These are phyloP conservation scores for Epinotia ramella DNA, from an alignment of 2,888 invertebrate genomes.

Conservation along the genomic window DNA sequence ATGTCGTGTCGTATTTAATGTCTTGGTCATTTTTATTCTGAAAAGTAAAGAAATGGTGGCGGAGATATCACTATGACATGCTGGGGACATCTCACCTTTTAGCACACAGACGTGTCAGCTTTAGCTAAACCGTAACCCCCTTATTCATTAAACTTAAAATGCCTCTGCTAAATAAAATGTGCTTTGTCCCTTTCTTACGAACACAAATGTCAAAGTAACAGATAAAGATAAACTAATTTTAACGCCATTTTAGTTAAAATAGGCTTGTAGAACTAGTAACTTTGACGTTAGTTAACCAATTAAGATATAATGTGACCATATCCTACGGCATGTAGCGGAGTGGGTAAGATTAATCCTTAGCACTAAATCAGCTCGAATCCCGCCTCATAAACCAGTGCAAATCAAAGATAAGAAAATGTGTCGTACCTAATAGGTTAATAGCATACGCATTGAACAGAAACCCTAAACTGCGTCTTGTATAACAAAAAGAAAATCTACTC, in stretches of 20 bases:
- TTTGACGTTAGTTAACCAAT: too few species aligned
- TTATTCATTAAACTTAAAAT: too few species aligned
- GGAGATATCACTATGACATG: neutral
- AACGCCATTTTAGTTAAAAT: too few species aligned
- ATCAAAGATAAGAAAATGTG: neutral
- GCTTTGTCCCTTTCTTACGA: too few species aligned
- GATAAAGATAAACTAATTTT: too few species aligned
- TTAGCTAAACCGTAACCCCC: neutral
- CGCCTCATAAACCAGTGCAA: neutral
- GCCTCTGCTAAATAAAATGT: too few species aligned
- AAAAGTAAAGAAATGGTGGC: too few species aligned
- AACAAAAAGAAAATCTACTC: neutral
- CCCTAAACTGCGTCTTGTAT: neutral
- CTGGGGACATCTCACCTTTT: neutral
- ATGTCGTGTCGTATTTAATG: too few species aligned
- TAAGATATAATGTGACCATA: too few species aligned
- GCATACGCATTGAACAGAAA: neutral
- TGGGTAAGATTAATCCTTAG: neutral
- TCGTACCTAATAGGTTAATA: neutral
- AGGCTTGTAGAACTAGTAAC: too few species aligned
- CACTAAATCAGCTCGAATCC: neutral
- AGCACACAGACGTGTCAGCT: neutral
- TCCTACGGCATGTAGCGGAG: neutral
- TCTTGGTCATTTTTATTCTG: too few species aligned
- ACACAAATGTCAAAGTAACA: too few species aligned